phyloP scores from a whole-genome alignment of 2,888 invertebrate species.

The Tethea ocularis region DNA sequence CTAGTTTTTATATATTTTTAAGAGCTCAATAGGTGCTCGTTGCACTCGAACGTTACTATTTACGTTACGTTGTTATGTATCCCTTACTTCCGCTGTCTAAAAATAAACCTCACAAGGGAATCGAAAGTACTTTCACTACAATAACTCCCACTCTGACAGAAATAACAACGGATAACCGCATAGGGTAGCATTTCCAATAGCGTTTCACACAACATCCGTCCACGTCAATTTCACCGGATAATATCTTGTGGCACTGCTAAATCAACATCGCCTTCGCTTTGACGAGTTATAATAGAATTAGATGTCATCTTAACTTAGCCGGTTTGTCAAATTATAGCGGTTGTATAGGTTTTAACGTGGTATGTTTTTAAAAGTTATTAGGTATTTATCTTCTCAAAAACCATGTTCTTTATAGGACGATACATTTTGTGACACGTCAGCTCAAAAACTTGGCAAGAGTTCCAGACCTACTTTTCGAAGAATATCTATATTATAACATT shows the following conservation, averaged over 20 bases:
- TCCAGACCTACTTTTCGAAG: neutral
- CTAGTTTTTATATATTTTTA: too few species aligned
- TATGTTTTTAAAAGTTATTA: too few species aligned
- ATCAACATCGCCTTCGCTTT: neutral
- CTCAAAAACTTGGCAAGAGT: too few species aligned
- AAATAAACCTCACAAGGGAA: slow-evolving; percentile 44
- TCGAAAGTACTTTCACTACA: slow-evolving; percentile 46
- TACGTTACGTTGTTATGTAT: too few species aligned
- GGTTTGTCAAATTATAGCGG: neutral
- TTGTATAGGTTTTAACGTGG: neutral
- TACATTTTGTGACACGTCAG: neutral
- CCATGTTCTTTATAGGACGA: neutral
- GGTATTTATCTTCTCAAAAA: slow-evolving; percentile 10
- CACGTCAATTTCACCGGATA: slow-evolving; percentile 5
- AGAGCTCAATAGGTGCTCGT: neutral
- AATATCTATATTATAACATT: neutral
- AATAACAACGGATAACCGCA: neutral
- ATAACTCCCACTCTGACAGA: slow-evolving; percentile 23
- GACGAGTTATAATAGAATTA: neutral
- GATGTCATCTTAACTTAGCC: neutral
- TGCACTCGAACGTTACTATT: neutral
- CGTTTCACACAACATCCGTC: slow-evolving; percentile 3
- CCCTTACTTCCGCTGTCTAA: slow-evolving; percentile 43
- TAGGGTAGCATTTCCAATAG: neutral
- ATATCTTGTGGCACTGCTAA: neutral